phyloP scores from a whole-genome alignment of 2,113 vertebrate species.

The Tychaedon coryphoeus region DNA sequence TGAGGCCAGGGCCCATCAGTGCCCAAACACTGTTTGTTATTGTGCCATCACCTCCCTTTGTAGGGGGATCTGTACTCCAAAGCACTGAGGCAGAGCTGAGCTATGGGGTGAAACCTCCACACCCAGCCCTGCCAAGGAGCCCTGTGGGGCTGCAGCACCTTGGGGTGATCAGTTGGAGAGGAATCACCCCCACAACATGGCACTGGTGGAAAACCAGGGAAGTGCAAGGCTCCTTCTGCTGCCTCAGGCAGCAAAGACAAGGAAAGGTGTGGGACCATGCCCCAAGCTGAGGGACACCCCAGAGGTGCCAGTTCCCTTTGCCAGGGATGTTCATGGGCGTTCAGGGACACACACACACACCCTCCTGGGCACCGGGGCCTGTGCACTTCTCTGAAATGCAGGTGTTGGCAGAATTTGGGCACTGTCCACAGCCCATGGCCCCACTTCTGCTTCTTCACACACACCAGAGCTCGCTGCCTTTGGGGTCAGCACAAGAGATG shows the following conservation, averaged over 20 bases:
- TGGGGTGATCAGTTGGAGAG: not conserved
- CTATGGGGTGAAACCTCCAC: rapidly evolving
- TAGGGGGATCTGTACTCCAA: not conserved
- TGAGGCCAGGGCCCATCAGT: not conserved
- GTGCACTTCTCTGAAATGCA: rapidly evolving
- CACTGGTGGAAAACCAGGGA: not conserved
- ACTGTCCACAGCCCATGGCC: not conserved
- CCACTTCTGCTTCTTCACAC: not conserved
- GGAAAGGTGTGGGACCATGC: not conserved
- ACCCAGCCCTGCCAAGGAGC: not conserved
- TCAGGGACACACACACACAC: not conserved
- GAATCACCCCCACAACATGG: rapidly evolving
- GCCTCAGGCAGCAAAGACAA: not conserved
- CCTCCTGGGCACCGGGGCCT: not conserved
- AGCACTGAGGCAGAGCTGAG: not conserved
- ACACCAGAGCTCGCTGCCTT: not conserved
- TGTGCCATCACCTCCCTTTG: not conserved
- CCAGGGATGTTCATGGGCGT: not conserved
- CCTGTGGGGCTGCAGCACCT: not conserved
- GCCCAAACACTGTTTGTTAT: not conserved
- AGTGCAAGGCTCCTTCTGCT: not conserved
- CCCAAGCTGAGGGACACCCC: not conserved
- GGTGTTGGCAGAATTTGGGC: rapidly evolving
- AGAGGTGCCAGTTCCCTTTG: not conserved
- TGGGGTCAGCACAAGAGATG: not conserved